A percentile compares a stretch with the other conserved stretches of the same genome.
phyloP scores from a whole-genome alignment of 2,888 invertebrate genomes.

The Apamea anceps region DNA sequence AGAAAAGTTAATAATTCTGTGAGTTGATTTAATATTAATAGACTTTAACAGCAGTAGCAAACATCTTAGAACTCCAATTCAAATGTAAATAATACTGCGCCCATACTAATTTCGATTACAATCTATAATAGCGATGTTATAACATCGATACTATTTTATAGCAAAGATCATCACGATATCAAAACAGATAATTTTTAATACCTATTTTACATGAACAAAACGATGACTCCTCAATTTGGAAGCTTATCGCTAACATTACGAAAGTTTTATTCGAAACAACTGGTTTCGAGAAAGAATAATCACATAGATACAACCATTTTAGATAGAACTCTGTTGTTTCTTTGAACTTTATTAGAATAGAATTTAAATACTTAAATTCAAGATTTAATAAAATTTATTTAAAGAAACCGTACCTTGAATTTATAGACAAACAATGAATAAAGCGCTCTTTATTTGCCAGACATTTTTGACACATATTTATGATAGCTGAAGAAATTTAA shows the following conservation, averaged over 20 bases:
- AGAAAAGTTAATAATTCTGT: not conserved
- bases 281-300: slow-evolving; percentile 74
- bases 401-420: not conserved
- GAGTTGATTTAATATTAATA: slow-evolving; percentile 1
- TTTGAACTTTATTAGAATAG: slow-evolving; percentile 58
- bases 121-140: slow-evolving; percentile 58
- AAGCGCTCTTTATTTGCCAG: not conserved
- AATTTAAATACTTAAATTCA: not conserved
- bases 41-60: slow-evolving; percentile 21
- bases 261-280: slow-evolving; percentile 71
- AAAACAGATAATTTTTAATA: slow-evolving; percentile 59
- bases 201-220: slow-evolving; percentile 62
- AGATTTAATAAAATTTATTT: not conserved
- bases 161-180: slow-evolving; percentile 56
- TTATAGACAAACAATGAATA: not conserved
- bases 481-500: not conserved
- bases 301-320: slow-evolving; percentile 64
- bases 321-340: slow-evolving; percentile 66
- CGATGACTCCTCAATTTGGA: slow-evolving; percentile 60
- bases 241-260: slow-evolving; percentile 71
- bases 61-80: slow-evolving; percentile 31
- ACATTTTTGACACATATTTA: not conserved
- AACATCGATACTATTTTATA: slow-evolving; percentile 59
- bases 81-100: slow-evolving; percentile 35
- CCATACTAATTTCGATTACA: slow-evolving; percentile 45